Evolutionary conservation across 2,888 invertebrate genomes (phyloP).

Genomic region (Clostera curtula): DNA sequence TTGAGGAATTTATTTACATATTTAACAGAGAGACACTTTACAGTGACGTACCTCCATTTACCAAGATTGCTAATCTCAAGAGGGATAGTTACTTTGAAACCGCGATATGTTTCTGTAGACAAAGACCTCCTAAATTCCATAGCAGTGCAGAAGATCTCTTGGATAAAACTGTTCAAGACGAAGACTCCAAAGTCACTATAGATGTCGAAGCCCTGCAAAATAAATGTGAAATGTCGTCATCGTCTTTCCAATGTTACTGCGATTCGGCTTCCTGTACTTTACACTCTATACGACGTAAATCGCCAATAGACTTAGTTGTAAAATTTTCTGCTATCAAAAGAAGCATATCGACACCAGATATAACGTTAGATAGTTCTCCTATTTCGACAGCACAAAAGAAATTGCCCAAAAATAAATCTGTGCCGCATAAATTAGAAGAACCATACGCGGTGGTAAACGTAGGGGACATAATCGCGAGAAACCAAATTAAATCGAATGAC

Average conservation of each 20-base stretch:
- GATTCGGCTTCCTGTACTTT: slow-evolving; percentile 51
- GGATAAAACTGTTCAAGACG: slow-evolving; percentile 33
- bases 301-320: slow-evolving; percentile 42
- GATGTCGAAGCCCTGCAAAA: slow-evolving; percentile 43
- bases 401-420: slow-evolving; percentile 51
- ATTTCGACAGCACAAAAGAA: slow-evolving; percentile 40
- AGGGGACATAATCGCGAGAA: slow-evolving; percentile 40
- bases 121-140: slow-evolving; percentile 52
- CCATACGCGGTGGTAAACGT: slow-evolving; percentile 52
- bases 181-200: slow-evolving; percentile 43
- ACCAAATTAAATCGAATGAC: slow-evolving; percentile 18
- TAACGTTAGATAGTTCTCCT: slow-evolving; percentile 48
- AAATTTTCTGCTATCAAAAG: slow-evolving; percentile 64
- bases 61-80: slow-evolving; percentile 41
- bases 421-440: slow-evolving; percentile 53
- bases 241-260: slow-evolving; percentile 65
- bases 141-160: slow-evolving; percentile 64
- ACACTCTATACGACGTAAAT: slow-evolving; percentile 47
- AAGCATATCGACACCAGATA: slow-evolving; percentile 65
- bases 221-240: slow-evolving; percentile 39
- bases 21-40: slow-evolving; percentile 63
- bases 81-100: slow-evolving; percentile 62
- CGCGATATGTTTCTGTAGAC: slow-evolving; percentile 67
- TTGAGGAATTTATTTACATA: slow-evolving; percentile 60
- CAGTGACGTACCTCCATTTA: slow-evolving; percentile 46